Evolutionary conservation across 2,888 invertebrate genomes (phyloP).

Genomic region (Blomia tropicalis): DNA sequence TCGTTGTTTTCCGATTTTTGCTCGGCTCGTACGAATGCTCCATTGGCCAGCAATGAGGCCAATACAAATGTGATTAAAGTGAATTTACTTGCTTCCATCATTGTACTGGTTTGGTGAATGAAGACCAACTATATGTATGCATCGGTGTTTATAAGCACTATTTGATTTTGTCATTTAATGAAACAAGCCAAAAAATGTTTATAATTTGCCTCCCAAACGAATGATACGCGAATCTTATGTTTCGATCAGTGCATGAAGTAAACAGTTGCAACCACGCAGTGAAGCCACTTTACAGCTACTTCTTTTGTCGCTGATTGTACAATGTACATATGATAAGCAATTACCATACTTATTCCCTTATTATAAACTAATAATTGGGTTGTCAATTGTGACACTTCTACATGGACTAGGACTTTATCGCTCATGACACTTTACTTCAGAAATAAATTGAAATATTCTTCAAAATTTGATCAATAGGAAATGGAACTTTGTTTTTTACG

Average conservation of each 20-base stretch:
- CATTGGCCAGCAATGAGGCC: conserved; percentile 3
- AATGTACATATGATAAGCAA: background rate
- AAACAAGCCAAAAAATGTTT: background rate
- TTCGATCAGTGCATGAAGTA: background rate
- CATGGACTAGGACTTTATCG: too few species aligned
- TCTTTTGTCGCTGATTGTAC: too few species aligned
- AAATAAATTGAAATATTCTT: too few species aligned
- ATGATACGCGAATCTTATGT: background rate
- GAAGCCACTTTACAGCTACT: too few species aligned
- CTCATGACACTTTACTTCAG: too few species aligned
- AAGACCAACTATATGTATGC: background rate
- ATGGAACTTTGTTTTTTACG: too few species aligned
- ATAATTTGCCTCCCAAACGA: background rate
- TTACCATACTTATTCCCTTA: background rate
- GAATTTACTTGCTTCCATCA: too few species aligned
- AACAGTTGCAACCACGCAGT: too few species aligned
- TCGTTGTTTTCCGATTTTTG: conserved; percentile 44
- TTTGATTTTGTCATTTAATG: background rate
- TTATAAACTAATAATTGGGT: background rate
- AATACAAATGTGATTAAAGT: too few species aligned
- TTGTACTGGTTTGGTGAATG: too few species aligned
- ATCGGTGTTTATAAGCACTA: background rate
- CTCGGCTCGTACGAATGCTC: too few species aligned
- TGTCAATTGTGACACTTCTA: background rate
- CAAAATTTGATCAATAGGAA: too few species aligned